phyloP scores from a whole-genome alignment of 2,888 invertebrate species.

The Craniophora ligustri region DNA sequence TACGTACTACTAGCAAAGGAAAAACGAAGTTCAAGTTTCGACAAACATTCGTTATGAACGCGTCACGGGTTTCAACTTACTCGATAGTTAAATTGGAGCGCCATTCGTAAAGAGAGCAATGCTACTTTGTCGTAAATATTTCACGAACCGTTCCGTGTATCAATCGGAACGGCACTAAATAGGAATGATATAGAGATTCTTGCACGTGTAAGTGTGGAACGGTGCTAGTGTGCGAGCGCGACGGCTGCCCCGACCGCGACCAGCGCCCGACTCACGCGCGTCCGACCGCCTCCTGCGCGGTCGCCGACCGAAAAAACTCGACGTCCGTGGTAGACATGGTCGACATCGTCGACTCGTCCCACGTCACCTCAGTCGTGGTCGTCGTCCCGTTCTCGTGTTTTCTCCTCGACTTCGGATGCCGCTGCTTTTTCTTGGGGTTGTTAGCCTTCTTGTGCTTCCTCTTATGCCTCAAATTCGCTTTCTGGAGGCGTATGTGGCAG shows the following conservation, averaged over 20 bases:
- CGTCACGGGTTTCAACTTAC: constrained; percentile 56
- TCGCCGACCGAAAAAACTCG: constrained; percentile 89
- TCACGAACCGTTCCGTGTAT: constrained; percentile 57
- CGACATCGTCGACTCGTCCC: constrained; percentile 86
- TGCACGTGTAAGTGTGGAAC: constrained; percentile 82
- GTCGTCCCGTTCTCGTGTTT: constrained; percentile 83
- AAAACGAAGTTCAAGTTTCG: constrained; percentile 58
- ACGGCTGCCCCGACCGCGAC: constrained; percentile 85
- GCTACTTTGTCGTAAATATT: constrained; percentile 63
- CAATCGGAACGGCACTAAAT: constrained; percentile 59
- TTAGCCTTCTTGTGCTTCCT: constrained; percentile 86
- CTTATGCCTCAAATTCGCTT: constrained; percentile 79
- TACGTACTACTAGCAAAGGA: constrained; percentile 65
- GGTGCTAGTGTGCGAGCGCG: constrained; percentile 85
- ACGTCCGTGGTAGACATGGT: constrained; percentile 85
- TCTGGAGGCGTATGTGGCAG: constrained; percentile 84
- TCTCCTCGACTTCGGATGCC: constrained; percentile 88
- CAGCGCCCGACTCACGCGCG: constrained; percentile 84
- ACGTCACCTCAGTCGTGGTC: constrained; percentile 82
- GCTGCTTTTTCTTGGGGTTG: constrained; percentile 84
- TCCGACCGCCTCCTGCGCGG: constrained; percentile 87
- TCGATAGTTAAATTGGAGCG: constrained; percentile 59
- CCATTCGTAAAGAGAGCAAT: constrained; percentile 72
- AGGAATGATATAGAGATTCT: constrained; percentile 80
- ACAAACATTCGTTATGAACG: constrained; percentile 50